Evolutionary conservation across 35 echinoderm and acorn worm species (phyloP).

Genomic region (Apostichopus californicus): DNA sequence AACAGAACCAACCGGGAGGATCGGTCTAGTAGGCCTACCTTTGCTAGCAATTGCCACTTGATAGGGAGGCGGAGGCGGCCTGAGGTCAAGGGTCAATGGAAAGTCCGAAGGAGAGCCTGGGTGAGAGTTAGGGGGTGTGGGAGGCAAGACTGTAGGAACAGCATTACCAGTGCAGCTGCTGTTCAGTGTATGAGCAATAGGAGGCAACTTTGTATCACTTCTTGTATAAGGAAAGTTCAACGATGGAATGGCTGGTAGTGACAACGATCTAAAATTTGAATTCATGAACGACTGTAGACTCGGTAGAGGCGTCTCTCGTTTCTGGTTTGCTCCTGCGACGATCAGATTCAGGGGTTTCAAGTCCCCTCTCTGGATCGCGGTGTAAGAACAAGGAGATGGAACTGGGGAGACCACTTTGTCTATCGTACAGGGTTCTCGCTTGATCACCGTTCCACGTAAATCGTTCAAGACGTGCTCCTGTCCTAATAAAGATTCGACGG

Average conservation of each 20-base stretch:
- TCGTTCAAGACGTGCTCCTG: neutral
- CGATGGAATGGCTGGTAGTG: slow-evolving; percentile 19
- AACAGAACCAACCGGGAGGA: neutral
- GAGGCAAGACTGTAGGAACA: slow-evolving; percentile 55
- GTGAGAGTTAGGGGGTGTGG: slow-evolving; percentile 90
- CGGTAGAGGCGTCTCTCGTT: neutral
- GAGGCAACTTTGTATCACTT: neutral
- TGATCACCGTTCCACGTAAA: neutral
- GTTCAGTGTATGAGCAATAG: neutral
- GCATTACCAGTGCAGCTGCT: neutral
- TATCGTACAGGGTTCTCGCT: neutral
- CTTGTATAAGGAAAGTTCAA: neutral
- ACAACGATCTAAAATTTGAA: slow-evolving; percentile 3
- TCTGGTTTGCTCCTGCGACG: neutral
- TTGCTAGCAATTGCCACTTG: slow-evolving; percentile 70
- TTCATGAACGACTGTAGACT: slow-evolving; percentile 22
- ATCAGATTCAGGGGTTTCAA: slow-evolving; percentile 31
- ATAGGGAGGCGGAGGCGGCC: slow-evolving; percentile 91
- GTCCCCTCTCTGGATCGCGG: neutral
- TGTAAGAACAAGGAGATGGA: neutral
- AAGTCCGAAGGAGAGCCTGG: slow-evolving; percentile 89
- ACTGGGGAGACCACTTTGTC: neutral
- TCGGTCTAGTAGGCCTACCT: slow-evolving; percentile 43
- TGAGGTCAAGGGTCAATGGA: slow-evolving; percentile 57
- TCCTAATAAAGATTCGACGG: no score